Conservation (phyloP, 2,888 invertebrate species). For the Ectobius pallidus region DNA sequence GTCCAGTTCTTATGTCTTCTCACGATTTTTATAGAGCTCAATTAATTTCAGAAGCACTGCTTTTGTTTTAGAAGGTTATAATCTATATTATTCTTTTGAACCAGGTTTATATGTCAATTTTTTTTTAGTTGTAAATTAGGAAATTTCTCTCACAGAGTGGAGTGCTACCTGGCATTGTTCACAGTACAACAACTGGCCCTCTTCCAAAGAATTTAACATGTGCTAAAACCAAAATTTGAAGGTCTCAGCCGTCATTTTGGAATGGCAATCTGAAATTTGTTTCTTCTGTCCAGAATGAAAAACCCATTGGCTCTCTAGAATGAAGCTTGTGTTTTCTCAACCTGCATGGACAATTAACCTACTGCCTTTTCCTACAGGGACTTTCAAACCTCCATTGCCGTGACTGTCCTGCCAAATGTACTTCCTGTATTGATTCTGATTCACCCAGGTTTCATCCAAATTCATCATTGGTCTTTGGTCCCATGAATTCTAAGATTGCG, state of each 20-base stretch:
- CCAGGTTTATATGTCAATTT: neutral
- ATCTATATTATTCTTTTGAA: neutral
- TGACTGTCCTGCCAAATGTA: neutral
- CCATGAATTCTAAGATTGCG: neutral
- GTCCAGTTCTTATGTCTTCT: neutral
- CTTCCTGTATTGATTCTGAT: neutral
- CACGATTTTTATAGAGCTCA: neutral
- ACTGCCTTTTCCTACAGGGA: neutral
- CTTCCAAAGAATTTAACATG: neutral
- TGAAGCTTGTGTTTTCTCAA: neutral
- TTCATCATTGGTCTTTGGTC: neutral
- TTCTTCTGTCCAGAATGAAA: neutral
- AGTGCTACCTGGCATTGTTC: neutral
- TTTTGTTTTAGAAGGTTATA: neutral
- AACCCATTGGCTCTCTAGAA: neutral
- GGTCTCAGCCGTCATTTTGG: neutral
- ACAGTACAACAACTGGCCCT: slow-evolving; percentile 3
- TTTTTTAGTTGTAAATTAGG: neutral
- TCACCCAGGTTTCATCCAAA: neutral
- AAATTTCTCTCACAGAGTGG: neutral
- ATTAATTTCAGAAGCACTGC: neutral
- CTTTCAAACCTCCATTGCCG: neutral
- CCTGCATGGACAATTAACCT: neutral
- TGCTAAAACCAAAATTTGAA: neutral
- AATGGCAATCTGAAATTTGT: slow-evolving; percentile 1